Evolutionary conservation across 2,888 invertebrate species (phyloP).

Genomic region (Apoda limacodes): DNA sequence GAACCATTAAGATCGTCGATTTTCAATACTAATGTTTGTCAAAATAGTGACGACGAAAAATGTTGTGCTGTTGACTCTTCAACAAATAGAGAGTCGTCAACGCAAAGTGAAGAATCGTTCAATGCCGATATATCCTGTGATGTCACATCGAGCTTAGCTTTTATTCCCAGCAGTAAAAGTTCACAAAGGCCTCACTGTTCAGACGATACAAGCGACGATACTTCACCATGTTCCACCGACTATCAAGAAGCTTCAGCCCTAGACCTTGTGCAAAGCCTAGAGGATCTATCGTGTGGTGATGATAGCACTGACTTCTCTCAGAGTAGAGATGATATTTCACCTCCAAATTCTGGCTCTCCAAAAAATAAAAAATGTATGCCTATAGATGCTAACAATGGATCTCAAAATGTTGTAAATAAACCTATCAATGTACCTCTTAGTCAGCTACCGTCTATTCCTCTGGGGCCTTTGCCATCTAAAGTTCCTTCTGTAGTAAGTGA

Average conservation of each 20-base stretch:
- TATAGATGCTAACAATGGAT: no score
- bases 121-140: conserved; percentile 58
- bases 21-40: background rate
- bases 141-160: conserved; percentile 60
- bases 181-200: conserved; percentile 39
- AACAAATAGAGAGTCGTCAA: conserved; percentile 39
- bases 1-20: conserved; percentile 24
- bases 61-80: conserved; percentile 26
- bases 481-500: conserved; percentile 27
- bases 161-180: conserved; percentile 58
- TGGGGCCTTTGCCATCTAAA: conserved; percentile 29
- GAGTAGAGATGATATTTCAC: conserved; percentile 54
- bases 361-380: no score
- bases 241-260: conserved; percentile 63
- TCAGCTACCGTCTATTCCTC: conserved; percentile 52
- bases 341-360: conserved; percentile 31
- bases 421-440: conserved; percentile 36
- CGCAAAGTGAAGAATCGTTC: conserved; percentile 51
- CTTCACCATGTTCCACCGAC: conserved; percentile 60
- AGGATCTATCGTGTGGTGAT: conserved; percentile 54
- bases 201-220: conserved; percentile 56
- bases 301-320: conserved; percentile 54
- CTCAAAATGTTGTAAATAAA: no score
- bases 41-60: conserved; percentile 37
- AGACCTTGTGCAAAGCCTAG: conserved; percentile 50